Percentiles rank a stretch among this genome's conserved stretches.
phyloP scores from a whole-genome alignment of 2,797 vertebrate genomes.

The Amphiprion clarkii region DNA sequence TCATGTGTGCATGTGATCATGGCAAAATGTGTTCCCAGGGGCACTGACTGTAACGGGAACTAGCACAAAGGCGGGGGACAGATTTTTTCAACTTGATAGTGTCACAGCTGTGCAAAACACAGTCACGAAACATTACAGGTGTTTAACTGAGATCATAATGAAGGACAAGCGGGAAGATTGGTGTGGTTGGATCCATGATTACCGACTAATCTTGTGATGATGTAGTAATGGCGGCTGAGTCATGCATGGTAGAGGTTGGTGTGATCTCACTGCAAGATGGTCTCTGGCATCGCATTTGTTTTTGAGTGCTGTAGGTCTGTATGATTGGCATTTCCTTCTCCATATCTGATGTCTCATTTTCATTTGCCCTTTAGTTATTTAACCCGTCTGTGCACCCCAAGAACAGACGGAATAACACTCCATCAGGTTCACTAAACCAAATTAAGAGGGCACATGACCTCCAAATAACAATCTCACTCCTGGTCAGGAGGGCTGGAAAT shows the following conservation, averaged over 20 bases:
- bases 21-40: too few relatives aligned
- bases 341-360: constrained; percentile 20
- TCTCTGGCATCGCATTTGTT: neutral
- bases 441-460: neutral
- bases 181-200: too few relatives aligned
- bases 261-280: neutral
- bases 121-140: too few relatives aligned
- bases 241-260: too few relatives aligned
- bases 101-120: too few relatives aligned
- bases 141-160: too few relatives aligned
- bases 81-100: too few relatives aligned
- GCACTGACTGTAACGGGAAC: too few relatives aligned
- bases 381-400: neutral
- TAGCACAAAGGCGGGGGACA: too few relatives aligned
- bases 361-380: neutral
- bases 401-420: constrained; percentile 22
- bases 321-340: constrained; percentile 17
- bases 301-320: constrained; percentile 1
- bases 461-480: constrained; percentile 12
- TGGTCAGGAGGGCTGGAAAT: constrained; percentile 15
- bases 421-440: constrained; percentile 9
- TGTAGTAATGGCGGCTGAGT: too few relatives aligned
- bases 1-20: neutral
- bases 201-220: too few relatives aligned
- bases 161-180: too few relatives aligned